Percentiles rank a stretch among this genome's conserved stretches.
These are phyloP conservation scores for Bovichtus diacanthus DNA, from an alignment of 2,797 vertebrate genomes.

Conservation along the genomic window DNA sequence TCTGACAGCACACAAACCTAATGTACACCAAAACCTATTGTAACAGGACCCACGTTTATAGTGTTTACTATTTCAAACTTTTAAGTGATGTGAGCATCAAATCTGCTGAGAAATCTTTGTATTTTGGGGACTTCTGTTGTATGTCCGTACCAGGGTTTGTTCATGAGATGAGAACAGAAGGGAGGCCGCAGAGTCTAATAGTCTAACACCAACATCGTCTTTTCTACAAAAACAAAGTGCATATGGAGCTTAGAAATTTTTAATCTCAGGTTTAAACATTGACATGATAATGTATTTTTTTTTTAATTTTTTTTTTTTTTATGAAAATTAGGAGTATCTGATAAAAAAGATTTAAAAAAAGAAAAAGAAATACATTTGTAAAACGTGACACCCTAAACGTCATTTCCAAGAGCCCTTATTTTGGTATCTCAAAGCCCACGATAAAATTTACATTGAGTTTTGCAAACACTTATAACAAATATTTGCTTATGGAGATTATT, in stretches of 20 bases:
- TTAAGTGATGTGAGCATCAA: constrained; percentile 56
- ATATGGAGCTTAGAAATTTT: constrained; percentile 62
- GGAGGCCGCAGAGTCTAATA: constrained; percentile 39
- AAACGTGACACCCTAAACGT: constrained; percentile 13
- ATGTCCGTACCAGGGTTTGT: constrained; percentile 52
- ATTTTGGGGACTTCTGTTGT: constrained; percentile 56
- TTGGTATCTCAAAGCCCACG: constrained; percentile 39
- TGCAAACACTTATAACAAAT: no score
- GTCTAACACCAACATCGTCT: constrained; percentile 35
- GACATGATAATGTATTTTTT: constrained; percentile 48
- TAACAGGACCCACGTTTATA: constrained; percentile 59
- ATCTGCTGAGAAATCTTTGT: constrained; percentile 56
- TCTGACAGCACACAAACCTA: constrained; percentile 81
- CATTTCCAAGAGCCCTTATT: constrained; percentile 33
- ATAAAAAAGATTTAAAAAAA: no score
- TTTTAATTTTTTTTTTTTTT: constrained; percentile 67
- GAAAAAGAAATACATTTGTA: constrained; percentile 56
- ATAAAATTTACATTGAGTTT: no score
- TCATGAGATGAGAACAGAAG: constrained; percentile 21
- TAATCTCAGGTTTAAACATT: constrained; percentile 85
- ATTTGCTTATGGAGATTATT: constrained; percentile 19
- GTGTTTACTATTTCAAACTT: constrained; percentile 64
- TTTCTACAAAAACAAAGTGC: constrained; percentile 51
- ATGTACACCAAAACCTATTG: constrained; percentile 56
- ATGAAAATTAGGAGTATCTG: constrained; percentile 60